Conservation (phyloP, 2,888 invertebrate genomes). For the Neuroscelio doddi region DNA sequence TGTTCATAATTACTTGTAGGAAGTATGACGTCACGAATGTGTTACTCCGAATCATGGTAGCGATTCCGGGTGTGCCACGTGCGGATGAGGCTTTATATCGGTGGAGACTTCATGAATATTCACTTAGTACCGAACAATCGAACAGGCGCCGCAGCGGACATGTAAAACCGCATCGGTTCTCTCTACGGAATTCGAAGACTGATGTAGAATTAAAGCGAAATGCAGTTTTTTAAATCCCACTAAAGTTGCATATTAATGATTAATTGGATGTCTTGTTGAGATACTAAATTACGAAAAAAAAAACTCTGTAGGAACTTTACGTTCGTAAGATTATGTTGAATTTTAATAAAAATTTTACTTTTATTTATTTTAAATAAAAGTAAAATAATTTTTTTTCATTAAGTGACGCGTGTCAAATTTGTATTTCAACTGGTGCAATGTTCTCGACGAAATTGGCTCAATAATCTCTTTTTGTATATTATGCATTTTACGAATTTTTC, state of each 20-base stretch:
- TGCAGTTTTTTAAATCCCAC: slow-evolving; percentile 1
- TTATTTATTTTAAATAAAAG: no score
- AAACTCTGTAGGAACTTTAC: no score
- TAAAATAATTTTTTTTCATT: no score
- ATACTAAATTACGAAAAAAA: no score
- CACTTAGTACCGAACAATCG: slow-evolving; percentile 49
- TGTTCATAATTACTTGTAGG: neutral
- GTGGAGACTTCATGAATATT: slow-evolving; percentile 59
- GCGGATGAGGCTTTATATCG: slow-evolving; percentile 50
- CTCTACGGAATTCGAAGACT: slow-evolving; percentile 38
- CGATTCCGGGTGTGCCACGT: slow-evolving; percentile 30
- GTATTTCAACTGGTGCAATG: no score
- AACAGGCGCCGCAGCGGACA: slow-evolving; percentile 52
- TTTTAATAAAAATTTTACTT: slow-evolving; percentile 5
- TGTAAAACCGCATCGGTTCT: slow-evolving; percentile 45
- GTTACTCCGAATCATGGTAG: slow-evolving; percentile 15
- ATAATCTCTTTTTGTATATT: slow-evolving; percentile 28
- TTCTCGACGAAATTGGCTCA: no score
- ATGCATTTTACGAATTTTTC: slow-evolving; percentile 18
- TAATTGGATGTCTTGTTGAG: no score
- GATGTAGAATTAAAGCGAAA: slow-evolving; percentile 21
- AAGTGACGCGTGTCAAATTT: no score
- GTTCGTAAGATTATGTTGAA: no score
- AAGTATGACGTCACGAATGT: slow-evolving; percentile 10
- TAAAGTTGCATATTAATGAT: neutral